Conservation (phyloP, 2,797 vertebrate genomes). For the Clamator glandarius region DNA sequence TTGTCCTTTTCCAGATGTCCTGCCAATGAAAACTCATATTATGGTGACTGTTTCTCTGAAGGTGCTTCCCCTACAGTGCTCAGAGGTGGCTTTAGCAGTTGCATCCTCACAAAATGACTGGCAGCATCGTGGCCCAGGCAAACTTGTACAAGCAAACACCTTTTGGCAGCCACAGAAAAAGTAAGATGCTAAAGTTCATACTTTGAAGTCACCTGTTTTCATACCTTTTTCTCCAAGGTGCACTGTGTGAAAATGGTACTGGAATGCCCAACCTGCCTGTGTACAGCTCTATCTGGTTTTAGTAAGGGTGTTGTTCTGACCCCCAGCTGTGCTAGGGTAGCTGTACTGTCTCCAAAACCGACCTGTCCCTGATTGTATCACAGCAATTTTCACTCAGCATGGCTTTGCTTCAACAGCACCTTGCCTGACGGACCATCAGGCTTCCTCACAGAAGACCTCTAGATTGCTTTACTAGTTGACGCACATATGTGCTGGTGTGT, state of each 20-base stretch:
- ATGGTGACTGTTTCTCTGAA: accelerated
- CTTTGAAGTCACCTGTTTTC: not conserved
- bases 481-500: not conserved
- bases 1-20: not conserved
- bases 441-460: not conserved
- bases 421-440: too few species aligned
- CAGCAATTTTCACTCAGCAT: not conserved
- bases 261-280: not conserved
- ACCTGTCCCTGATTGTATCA: accelerated
- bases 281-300: too few species aligned
- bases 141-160: not conserved
- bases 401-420: not conserved
- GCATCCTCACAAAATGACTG: accelerated
- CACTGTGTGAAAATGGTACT: not conserved
- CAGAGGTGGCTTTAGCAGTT: accelerated
- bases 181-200: not conserved
- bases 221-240: not conserved
- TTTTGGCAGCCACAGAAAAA: not conserved
- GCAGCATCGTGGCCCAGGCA: too few species aligned
- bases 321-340: not conserved
- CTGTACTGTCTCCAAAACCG: not conserved
- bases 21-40: accelerated
- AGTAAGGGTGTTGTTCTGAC: too few species aligned
- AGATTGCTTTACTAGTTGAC: not conserved
- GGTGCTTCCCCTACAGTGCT: accelerated